Conservation (phyloP, 2,113 vertebrate species). For the Nerophis lumbriciformis region DNA sequence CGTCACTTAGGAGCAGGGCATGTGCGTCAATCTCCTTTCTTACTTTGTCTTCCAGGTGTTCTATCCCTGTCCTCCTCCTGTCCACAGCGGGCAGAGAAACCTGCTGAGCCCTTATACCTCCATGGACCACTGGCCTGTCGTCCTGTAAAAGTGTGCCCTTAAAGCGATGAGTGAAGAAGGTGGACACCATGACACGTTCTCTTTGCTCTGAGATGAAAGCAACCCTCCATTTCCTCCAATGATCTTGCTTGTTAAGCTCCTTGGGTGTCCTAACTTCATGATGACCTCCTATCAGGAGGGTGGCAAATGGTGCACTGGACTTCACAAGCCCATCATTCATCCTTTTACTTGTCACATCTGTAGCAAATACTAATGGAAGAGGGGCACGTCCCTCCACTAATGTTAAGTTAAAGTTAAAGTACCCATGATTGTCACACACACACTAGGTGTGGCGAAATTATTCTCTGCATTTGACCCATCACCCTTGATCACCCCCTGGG, state of each 20-base stretch:
- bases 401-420: too few relatives aligned
- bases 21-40: conserved; percentile 2
- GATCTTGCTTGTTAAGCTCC: conserved; percentile 27
- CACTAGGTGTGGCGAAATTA: too few relatives aligned
- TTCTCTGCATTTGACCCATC: too few relatives aligned
- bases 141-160: background rate
- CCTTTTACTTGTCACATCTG: conserved; percentile 31
- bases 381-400: background rate
- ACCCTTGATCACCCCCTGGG: too few relatives aligned
- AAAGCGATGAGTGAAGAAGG: conserved; percentile 12
- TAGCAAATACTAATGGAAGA: background rate
- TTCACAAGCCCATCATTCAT: conserved; percentile 30
- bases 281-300: conserved; percentile 18
- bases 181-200: conserved; percentile 51
- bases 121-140: conserved; percentile 31
- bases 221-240: conserved; percentile 19
- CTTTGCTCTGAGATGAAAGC: conserved; percentile 51
- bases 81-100: conserved; percentile 40
- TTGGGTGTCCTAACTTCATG: conserved; percentile 21
- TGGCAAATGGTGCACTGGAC: conserved; percentile 32
- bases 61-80: conserved; percentile 37
- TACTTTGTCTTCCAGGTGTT: conserved; percentile 31
- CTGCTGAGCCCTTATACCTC: conserved; percentile 46
- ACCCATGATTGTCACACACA: too few relatives aligned
- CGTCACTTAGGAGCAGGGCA: background rate